Evolutionary conservation across 2,888 invertebrate genomes (phyloP).

Genomic region (Muschampia plurimacula): DNA sequence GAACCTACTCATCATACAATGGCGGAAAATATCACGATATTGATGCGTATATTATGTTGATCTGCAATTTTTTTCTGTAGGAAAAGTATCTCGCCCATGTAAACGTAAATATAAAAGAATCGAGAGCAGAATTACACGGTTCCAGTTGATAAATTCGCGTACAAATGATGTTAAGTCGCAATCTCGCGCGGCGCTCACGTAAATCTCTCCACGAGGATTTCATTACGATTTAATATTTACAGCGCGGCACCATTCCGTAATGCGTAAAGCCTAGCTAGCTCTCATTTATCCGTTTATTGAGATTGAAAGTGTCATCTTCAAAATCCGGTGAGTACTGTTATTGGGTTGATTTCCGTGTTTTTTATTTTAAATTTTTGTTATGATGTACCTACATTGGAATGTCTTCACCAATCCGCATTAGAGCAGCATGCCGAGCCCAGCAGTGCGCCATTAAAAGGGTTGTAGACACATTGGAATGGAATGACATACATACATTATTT

Average conservation of each 20-base stretch:
- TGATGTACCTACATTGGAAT: no score
- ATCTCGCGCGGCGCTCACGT: slow-evolving; percentile 3
- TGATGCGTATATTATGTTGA: neutral
- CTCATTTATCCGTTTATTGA: neutral
- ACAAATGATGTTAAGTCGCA: slow-evolving; percentile 16
- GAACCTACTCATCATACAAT: no score
- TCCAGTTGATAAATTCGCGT: slow-evolving; percentile 4
- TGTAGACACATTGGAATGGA: no score
- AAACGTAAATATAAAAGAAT: neutral
- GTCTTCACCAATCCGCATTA: no score
- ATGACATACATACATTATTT: no score
- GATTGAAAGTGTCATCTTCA: neutral
- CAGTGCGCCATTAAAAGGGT: no score
- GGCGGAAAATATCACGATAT: no score
- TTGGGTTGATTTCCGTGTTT: no score
- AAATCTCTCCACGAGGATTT: slow-evolving; percentile 44
- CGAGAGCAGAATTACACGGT: slow-evolving; percentile 1
- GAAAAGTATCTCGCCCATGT: neutral
- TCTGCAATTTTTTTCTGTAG: neutral
- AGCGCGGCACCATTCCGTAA: neutral
- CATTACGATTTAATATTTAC: slow-evolving; percentile 55
- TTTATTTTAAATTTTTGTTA: no score
- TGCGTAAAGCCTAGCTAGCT: neutral
- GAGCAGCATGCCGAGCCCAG: no score
- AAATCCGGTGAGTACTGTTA: neutral